phyloP scores from a whole-genome alignment of 1,140 invertebrate genomes.

The Calliphora vicina region DNA sequence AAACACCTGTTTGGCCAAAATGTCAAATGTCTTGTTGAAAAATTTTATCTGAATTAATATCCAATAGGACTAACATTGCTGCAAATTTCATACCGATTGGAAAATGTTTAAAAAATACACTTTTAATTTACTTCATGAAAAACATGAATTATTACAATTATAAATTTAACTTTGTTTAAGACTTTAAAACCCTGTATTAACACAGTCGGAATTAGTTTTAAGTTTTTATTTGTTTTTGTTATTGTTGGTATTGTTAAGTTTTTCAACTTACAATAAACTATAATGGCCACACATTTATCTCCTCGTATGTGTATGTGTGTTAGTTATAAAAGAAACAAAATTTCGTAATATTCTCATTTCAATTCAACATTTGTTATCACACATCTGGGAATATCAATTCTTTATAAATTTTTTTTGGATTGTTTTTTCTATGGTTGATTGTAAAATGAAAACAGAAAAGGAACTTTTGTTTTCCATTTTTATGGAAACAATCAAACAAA shows the following conservation, averaged over 20 bases:
- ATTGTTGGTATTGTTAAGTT: neutral
- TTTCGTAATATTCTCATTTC: slow-evolving; percentile 38
- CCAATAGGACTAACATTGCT: too few relatives aligned
- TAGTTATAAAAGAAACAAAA: slow-evolving; percentile 2
- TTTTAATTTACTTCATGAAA: too few relatives aligned
- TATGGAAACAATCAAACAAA: too few relatives aligned
- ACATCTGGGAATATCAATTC: slow-evolving; percentile 59
- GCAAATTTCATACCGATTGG: too few relatives aligned
- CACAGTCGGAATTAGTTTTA: neutral
- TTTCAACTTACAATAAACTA: slow-evolving; percentile 23
- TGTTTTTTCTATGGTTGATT: slow-evolving; percentile 41
- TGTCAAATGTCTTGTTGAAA: too few relatives aligned
- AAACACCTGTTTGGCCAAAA: too few relatives aligned
- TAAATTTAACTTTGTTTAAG: too few relatives aligned
- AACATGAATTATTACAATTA: too few relatives aligned
- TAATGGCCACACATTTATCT: slow-evolving; percentile 15
- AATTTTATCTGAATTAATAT: too few relatives aligned
- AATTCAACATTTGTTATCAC: slow-evolving; percentile 49
- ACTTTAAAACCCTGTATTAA: neutral
- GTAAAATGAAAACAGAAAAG: slow-evolving; percentile 22
- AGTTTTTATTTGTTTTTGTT: neutral
- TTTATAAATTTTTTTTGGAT: slow-evolving; percentile 43
- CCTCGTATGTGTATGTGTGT: neutral
- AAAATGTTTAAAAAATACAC: too few relatives aligned
- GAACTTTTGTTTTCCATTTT: slow-evolving; percentile 14